Evolutionary conservation across 2,888 invertebrate species (phyloP), one percentile per base, ranked within the genome.

Genomic region (Platycheirus albimanus): DNA sequence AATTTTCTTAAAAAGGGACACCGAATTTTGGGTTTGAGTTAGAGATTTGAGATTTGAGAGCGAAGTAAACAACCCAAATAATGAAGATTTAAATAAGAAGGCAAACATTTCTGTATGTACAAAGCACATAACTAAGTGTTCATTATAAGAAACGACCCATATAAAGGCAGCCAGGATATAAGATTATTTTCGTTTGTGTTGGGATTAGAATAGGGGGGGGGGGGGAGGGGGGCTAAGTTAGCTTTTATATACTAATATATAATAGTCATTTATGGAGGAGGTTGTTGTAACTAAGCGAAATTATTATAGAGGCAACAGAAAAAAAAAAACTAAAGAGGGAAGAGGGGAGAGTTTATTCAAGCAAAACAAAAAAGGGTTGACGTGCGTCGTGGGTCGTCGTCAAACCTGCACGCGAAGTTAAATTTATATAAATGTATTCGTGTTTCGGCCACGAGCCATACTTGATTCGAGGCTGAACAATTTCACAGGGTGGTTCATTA

Each of bases 11-110:
- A n/a, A n/a, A n/a, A n/a, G n/a, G n/a, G n/a, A n/a, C n/a, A n/a
- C n/a, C n/a, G n/a, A n/a, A n/a, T n/a, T n/a, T n/a, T 13, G n/a
- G 38, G 38, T 8, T 10, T 8, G 3, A 41, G 8, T 33, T 8
- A n/a, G n/a, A n/a, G n/a, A n/a, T 33, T 8, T 2, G 20, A 24
- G 24, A 58, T 41, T 58, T 41, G 3, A 24, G 28, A 58, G 41
- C 15, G 24, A 33, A 41, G 41, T 38, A 41, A 41, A 58, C 58
- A 41, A 41, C 3, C n/a, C 24, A 56, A 56, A 10, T 38, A 41
- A 56, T 56, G 58, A 41, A 58, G 58, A 41, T 41, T 58, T 41
- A 58, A 56, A 20, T 41, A 41, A 58, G 41, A 58, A 58, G 56
- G 20, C 38, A 56, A 56, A 38, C 24, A 54, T n/a, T n/a, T n/a